Conservation (phyloP, 2,888 invertebrate species). For the Pammene aurita region DNA sequence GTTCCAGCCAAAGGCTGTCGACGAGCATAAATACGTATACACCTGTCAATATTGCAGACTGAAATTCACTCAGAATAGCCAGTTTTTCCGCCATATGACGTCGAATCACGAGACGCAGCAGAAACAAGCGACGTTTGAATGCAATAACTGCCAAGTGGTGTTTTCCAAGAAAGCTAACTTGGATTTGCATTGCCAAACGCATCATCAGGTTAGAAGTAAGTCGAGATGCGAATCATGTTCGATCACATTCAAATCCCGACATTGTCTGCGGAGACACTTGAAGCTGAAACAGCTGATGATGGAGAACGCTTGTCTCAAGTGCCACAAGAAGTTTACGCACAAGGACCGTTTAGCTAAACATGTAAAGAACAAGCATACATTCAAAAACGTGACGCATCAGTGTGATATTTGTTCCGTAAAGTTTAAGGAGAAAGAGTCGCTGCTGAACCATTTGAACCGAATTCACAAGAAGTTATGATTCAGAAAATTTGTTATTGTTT, state of each 20-base stretch:
- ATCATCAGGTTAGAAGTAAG: slow-evolving; percentile 70
- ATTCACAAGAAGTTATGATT: slow-evolving; percentile 76
- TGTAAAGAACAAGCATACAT: slow-evolving; percentile 69
- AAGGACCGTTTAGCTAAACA: slow-evolving; percentile 70
- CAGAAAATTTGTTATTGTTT: slow-evolving; percentile 28
- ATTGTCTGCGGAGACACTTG: slow-evolving; percentile 72
- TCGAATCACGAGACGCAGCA: slow-evolving; percentile 73
- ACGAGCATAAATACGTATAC: slow-evolving; percentile 67
- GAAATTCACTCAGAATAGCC: slow-evolving; percentile 75
- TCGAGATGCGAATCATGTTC: slow-evolving; percentile 73
- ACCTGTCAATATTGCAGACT: slow-evolving; percentile 73
- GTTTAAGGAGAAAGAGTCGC: slow-evolving; percentile 70
- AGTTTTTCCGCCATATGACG: slow-evolving; percentile 77
- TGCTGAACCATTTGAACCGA: slow-evolving; percentile 66
- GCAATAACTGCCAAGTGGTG: slow-evolving; percentile 73
- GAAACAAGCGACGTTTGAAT: slow-evolving; percentile 67
- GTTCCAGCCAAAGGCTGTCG: slow-evolving; percentile 45
- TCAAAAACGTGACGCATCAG: slow-evolving; percentile 68
- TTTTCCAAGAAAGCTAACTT: slow-evolving; percentile 68
- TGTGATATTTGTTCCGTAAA: slow-evolving; percentile 71
- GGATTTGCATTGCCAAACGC: slow-evolving; percentile 70
- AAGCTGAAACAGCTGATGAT: slow-evolving; percentile 69
- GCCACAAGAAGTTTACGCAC: slow-evolving; percentile 71
- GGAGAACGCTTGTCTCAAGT: slow-evolving; percentile 72
- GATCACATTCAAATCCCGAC: slow-evolving; percentile 74